These are phyloP conservation scores for Drosophila falleni DNA, from an alignment of 2,888 invertebrate species.

Conservation along the genomic window DNA sequence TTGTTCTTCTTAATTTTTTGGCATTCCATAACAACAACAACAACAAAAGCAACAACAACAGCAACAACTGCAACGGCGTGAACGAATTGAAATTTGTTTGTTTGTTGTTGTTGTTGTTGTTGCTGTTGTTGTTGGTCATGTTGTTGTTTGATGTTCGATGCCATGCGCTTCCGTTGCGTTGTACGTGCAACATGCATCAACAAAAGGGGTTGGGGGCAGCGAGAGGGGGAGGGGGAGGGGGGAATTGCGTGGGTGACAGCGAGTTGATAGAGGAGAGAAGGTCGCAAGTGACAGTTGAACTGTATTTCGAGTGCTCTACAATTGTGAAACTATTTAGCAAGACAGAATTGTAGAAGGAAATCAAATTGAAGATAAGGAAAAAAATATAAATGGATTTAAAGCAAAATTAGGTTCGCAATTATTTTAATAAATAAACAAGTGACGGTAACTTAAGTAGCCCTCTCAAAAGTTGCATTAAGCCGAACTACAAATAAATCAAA, in stretches of 20 bases:
- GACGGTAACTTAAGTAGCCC: background rate
- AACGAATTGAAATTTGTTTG: conserved; percentile 83
- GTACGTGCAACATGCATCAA: conserved; percentile 59
- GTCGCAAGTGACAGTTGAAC: background rate
- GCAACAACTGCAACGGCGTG: conserved; percentile 36
- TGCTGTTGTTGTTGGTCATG: conserved; percentile 41
- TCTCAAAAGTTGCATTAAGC: background rate
- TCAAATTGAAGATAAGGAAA: background rate
- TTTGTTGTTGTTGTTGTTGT: conserved; percentile 56
- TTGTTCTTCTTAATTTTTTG: conserved; percentile 51
- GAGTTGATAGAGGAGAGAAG: background rate
- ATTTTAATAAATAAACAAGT: too few species aligned
- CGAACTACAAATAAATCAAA: background rate
- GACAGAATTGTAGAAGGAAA: background rate
- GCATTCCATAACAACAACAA: conserved; percentile 28
- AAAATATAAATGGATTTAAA: background rate
- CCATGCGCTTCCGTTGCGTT: conserved; percentile 69
- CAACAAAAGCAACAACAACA: conserved; percentile 16
- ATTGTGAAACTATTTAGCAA: background rate
- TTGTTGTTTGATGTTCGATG: conserved; percentile 71
- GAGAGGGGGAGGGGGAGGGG: background rate
- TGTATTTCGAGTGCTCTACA: conserved; percentile 10
- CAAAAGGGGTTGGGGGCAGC: background rate
- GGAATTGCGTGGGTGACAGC: too few species aligned
- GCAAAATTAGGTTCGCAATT: background rate